phyloP scores from a whole-genome alignment of 2,888 invertebrate species.

The Athrips mouffetella region DNA sequence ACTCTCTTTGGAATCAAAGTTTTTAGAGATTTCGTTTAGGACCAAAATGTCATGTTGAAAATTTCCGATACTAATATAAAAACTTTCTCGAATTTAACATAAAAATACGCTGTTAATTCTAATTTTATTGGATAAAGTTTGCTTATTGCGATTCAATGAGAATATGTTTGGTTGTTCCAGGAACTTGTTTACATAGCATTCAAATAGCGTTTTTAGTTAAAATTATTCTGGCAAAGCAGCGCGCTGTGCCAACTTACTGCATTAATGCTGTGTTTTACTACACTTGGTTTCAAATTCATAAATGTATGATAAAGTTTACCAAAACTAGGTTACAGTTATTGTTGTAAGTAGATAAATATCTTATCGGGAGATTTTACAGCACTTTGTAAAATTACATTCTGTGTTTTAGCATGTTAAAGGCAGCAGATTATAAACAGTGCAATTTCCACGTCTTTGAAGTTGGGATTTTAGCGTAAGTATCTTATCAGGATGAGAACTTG shows the following conservation, averaged over 20 bases:
- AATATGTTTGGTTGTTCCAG: constrained; percentile 58
- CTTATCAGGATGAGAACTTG: too few species aligned
- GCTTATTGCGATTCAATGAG: constrained; percentile 66
- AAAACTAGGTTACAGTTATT: constrained; percentile 1
- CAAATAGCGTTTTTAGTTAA: constrained; percentile 64
- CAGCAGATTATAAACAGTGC: too few species aligned
- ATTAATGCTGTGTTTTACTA: constrained; percentile 14
- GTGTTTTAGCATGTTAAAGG: too few species aligned
- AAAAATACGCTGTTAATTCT: constrained; percentile 33
- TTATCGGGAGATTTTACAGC: neutral
- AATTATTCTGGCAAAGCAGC: constrained; percentile 56
- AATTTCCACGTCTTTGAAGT: too few species aligned
- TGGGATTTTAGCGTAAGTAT: too few species aligned
- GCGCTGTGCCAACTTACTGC: constrained; percentile 54
- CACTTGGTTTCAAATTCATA: constrained; percentile 3
- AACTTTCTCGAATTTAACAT: constrained; percentile 13
- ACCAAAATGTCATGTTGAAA: neutral
- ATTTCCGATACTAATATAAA: constrained; percentile 1
- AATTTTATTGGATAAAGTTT: constrained; percentile 57
- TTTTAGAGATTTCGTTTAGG: neutral
- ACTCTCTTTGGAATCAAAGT: too few species aligned
- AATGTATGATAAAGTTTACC: neutral
- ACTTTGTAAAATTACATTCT: too few species aligned
- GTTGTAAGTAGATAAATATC: neutral
- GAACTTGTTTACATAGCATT: constrained; percentile 71